These are phyloP conservation scores for Coelinius sp. DNA, from an alignment of 2,888 invertebrate genomes.

Conservation along the genomic window DNA sequence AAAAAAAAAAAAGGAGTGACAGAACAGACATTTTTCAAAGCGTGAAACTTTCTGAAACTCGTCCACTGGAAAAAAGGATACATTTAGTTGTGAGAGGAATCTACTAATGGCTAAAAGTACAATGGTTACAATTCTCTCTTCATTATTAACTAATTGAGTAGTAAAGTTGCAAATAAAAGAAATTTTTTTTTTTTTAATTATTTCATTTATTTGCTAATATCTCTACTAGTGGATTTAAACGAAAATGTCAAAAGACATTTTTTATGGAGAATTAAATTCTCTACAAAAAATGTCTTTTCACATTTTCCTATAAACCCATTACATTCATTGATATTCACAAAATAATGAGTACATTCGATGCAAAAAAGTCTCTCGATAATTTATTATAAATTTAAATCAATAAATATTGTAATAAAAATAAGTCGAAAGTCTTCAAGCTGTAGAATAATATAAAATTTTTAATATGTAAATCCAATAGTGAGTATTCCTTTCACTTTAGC, in stretches of 20 bases:
- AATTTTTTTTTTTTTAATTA: neutral
- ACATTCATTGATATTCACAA: too few relatives aligned
- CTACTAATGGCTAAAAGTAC: neutral
- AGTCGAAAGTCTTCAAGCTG: too few relatives aligned
- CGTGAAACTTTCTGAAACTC: slow-evolving; percentile 15
- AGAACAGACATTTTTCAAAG: slow-evolving; percentile 14
- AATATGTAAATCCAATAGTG: neutral
- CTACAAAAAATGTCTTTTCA: too few relatives aligned
- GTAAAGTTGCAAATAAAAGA: neutral
- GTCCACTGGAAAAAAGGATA: neutral
- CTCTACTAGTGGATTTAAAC: too few relatives aligned
- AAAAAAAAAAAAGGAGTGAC: neutral
- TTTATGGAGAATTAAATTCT: too few relatives aligned
- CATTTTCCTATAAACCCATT: too few relatives aligned
- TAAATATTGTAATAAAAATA: too few relatives aligned
- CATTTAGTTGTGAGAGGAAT: neutral
- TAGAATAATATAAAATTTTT: neutral
- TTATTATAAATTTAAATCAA: too few relatives aligned
- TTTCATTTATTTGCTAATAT: neutral
- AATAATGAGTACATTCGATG: too few relatives aligned
- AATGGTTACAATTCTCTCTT: too few relatives aligned
- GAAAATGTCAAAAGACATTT: too few relatives aligned
- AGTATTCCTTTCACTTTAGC: slow-evolving; percentile 7
- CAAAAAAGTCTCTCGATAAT: too few relatives aligned
- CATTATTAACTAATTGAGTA: neutral